Evolutionary conservation across 2,888 invertebrate species (phyloP), one percentile per base, ranked within the genome.

Genomic region (Sussaba pulchella): DNA sequence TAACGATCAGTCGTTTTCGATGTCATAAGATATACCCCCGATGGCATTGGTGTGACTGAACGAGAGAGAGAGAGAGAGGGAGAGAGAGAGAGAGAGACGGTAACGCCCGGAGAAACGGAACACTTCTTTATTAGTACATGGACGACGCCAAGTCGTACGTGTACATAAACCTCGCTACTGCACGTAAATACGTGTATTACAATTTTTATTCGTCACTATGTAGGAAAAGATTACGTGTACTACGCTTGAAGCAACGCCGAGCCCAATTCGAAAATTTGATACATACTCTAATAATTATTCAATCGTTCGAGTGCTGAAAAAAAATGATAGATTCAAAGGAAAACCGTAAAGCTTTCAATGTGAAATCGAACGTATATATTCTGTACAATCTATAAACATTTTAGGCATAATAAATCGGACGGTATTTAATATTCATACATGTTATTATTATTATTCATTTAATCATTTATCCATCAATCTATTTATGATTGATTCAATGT

Each of bases 1-100:
- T 79, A 79, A 79, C 78, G 78, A 79, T 79, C 78, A 57, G 63
- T 79, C 78, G 78, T 57, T 74, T 64, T 70, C 74, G 78, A 79
- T 79, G 78, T 79, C 78, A 79, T 74, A 79, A 79, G 78, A 79
- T 79, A 69, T 54, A 76, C 67, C 69, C 52, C 36, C 36, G 71
- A 72, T 64, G 36, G 70, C 45, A 71, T 74, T 64, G 74, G 57
- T 59, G 54, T 21, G 66, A 57, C 10, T 8, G 57, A 57, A 47
- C 21, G 72, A 54, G 43, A 64, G 73, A 78, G n/a, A n/a, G n/a
- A n/a, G n/a, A n/a, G n/a, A n/a, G n/a, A n/a, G n/a, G n/a, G n/a
- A 43, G 54, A 1, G 17, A 63, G 63, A 21, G 26, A 26, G 64
- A 43, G 47, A 54, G 26, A 26, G 19, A 41, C 24, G 21, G 43